Base-by-base conservation (phyloP, 2,888 invertebrate species). In the Melanostoma mellinum region DNA sequence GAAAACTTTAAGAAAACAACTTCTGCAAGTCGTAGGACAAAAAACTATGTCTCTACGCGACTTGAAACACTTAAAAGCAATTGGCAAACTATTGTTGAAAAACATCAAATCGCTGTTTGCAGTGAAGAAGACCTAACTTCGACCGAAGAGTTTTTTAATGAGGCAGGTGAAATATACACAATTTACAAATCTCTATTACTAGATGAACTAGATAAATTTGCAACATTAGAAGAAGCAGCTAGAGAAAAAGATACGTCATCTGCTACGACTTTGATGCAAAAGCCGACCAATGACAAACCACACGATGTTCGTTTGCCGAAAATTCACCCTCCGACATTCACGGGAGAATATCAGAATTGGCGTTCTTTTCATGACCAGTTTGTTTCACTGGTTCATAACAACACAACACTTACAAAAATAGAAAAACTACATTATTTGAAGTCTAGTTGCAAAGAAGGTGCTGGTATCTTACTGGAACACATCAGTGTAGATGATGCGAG, bases 131-230 rank as follows among this genome's bases (percentile, higher is more conserved):
- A 20, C 20, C 20, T 20, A 20, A 20, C 20, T 20, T 20, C 48
- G 4, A n/a, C 10, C 4, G 48, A 48, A 48, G 48, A 20, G 48
- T 48, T 48, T 9, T 48, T 48, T 48, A 20, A 20, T 48, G 48
- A 48, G 6, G 48, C 48, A 48, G 30, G 30, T 20, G 20, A 48
- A 5, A 48, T 48, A 9, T 48, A 48, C 30, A 48, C 48, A 4
- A 10, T 48, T 48, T 48, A 48, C 30, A 48, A 48, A 48, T 48
- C 48, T 48, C 20, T 48, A 20, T 20, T 48, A 20, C 20, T 48
- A 48, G 48, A 48, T 48, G 48, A n/a, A n/a, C 48, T 48, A 48
- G 48, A 48, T 20, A 48, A 48, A 20, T 48, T 48, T 48, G 48
- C 48, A 20, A 20, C 48, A 48, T 20, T 20, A 20, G 30, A 10